phyloP scores from a whole-genome alignment of 2,888 invertebrate genomes.

The Tachystola acroxantha region DNA sequence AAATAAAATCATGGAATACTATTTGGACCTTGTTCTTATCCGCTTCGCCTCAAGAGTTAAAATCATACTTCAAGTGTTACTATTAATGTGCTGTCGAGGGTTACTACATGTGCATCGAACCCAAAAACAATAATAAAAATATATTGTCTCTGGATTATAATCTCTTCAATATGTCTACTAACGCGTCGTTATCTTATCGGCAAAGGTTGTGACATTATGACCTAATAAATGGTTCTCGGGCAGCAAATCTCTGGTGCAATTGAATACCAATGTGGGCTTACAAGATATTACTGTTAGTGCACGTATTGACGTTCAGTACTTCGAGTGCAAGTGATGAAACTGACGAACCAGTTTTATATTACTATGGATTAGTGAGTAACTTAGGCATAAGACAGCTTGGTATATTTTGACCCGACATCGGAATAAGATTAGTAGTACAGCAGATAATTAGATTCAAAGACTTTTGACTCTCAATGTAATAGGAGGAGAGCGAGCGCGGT shows the following conservation, averaged over 20 bases:
- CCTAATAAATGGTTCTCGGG: neutral
- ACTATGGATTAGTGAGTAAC: slow-evolving; percentile 63
- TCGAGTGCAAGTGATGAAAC: slow-evolving; percentile 24
- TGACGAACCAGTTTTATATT: slow-evolving; percentile 51
- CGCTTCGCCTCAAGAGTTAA: neutral
- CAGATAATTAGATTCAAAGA: no score
- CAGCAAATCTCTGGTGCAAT: neutral
- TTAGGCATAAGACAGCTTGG: neutral
- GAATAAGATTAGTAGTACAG: no score
- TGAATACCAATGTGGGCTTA: slow-evolving; percentile 35
- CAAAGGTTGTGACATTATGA: slow-evolving; percentile 29
- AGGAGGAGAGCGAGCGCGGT: slow-evolving; percentile 80
- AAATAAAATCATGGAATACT: slow-evolving; percentile 1
- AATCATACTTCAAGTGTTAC: no score
- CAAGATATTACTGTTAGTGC: slow-evolving; percentile 27
- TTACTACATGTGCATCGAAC: neutral
- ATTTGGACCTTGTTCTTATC: no score
- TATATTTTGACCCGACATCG: neutral
- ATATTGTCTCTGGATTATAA: neutral
- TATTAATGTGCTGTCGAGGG: neutral
- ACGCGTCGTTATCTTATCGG: slow-evolving; percentile 57
- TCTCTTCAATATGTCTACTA: neutral
- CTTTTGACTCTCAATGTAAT: slow-evolving; percentile 1
- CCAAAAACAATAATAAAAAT: neutral
- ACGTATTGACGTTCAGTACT: slow-evolving; percentile 23